Evolutionary conservation across 2,113 vertebrate species (phyloP).

Genomic region (Willisornis vidua): DNA sequence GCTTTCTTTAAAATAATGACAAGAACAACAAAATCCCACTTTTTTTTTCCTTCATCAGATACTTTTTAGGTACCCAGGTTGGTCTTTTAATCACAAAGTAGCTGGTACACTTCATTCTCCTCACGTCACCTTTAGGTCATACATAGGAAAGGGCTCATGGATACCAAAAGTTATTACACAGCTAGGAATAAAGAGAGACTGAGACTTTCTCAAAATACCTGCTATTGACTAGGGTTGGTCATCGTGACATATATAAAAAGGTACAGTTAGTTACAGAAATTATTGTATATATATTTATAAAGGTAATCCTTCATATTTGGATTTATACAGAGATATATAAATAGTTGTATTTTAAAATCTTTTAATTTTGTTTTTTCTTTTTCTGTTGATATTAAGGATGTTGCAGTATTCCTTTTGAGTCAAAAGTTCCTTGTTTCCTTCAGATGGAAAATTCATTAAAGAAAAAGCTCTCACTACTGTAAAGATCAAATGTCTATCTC

Average conservation of each 20-base stretch:
- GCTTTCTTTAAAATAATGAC: not conserved
- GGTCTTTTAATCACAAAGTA: not conserved
- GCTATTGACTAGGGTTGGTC: not conserved
- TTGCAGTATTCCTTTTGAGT: not conserved
- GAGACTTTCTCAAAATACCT: not conserved
- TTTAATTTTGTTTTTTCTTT: not conserved
- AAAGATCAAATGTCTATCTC: conserved; percentile 65
- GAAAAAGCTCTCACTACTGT: conserved; percentile 33
- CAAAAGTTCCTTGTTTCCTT: conserved; percentile 37
- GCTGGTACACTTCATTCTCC: not conserved
- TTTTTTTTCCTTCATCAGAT: not conserved
- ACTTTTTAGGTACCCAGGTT: not conserved
- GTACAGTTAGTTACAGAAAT: not conserved
- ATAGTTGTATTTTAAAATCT: not conserved
- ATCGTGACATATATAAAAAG: not conserved
- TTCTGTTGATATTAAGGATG: not conserved
- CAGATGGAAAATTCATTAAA: not conserved
- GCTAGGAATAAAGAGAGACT: not conserved
- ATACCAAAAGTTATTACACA: not conserved
- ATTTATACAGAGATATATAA: not conserved
- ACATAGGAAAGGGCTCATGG: not conserved
- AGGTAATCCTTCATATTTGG: not conserved
- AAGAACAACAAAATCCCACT: not conserved
- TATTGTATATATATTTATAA: not conserved
- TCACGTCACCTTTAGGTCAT: not conserved